These are phyloP conservation scores for Hydropsyche betteni DNA, from an alignment of 2,888 invertebrate genomes.

Conservation along the genomic window DNA sequence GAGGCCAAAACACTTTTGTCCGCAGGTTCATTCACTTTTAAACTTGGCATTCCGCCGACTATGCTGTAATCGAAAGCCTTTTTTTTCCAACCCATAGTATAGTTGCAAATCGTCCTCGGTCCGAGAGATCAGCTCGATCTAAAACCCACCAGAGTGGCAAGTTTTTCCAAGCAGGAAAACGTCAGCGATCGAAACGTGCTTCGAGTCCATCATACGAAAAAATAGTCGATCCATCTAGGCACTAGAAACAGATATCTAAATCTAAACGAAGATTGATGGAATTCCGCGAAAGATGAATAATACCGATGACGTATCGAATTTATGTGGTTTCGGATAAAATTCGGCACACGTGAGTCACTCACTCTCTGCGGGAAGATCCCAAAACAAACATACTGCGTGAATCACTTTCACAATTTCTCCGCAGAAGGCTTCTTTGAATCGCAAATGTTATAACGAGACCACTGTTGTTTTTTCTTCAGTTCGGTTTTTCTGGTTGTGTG, in stretches of 20 bases:
- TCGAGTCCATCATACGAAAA: too few relatives aligned
- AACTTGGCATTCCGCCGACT: constrained; percentile 42
- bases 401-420: constrained; percentile 49
- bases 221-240: too few relatives aligned
- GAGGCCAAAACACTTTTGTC: constrained; percentile 40
- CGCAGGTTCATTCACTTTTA: constrained; percentile 48
- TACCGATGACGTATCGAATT: not conserved
- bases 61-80: constrained; percentile 46
- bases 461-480: constrained; percentile 2
- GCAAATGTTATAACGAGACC: constrained; percentile 36
- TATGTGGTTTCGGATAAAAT: constrained; percentile 15
- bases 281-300: constrained; percentile 3
- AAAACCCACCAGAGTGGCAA: not conserved
- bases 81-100: constrained; percentile 35
- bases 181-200: not conserved
- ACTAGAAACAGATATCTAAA: too few relatives aligned
- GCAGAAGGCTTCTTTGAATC: constrained; percentile 39
- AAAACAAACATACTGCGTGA: constrained; percentile 44
- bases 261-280: too few relatives aligned
- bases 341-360: constrained; percentile 17
- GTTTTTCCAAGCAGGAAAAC: constrained; percentile 4
- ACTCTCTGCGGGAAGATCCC: constrained; percentile 19
- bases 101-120: constrained; percentile 34
- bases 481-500: not conserved
- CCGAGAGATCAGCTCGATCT: constrained; percentile 29